These are phyloP conservation scores for Callyntrura sp. DNA, from an alignment of 2,888 invertebrate species.

Conservation along the genomic window DNA sequence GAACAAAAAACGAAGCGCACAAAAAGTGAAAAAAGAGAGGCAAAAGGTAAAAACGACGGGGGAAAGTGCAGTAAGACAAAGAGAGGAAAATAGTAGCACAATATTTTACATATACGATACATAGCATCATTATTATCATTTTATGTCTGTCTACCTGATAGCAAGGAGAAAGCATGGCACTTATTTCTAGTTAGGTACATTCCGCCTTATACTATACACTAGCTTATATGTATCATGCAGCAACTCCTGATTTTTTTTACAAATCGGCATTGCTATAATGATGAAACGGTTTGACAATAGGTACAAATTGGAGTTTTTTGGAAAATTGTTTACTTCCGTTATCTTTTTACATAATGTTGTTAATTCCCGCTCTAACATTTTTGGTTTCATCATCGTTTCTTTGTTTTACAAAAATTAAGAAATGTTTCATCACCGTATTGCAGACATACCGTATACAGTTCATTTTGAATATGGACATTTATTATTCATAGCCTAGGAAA, in stretches of 20 bases:
- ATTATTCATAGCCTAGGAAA: too few relatives aligned
- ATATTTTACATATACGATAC: conserved; percentile 18
- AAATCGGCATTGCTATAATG: not conserved
- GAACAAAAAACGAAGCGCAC: not conserved
- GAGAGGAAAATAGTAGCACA: too few relatives aligned
- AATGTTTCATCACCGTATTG: too few relatives aligned
- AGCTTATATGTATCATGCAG: conserved; percentile 36
- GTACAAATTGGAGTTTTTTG: conserved; percentile 53
- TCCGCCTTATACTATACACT: not conserved
- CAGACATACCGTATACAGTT: too few relatives aligned
- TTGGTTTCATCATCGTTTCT: too few relatives aligned
- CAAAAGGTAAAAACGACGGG: not conserved
- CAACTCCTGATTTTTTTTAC: conserved; percentile 41
- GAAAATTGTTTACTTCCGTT: not conserved
- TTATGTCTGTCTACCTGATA: not conserved
- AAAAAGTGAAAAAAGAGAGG: not conserved
- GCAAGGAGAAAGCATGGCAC: too few relatives aligned
- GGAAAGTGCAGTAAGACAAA: too few relatives aligned
- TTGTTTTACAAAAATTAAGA: too few relatives aligned
- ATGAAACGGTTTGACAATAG: conserved; percentile 28
- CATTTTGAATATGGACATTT: too few relatives aligned
- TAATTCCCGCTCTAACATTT: not conserved
- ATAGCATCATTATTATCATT: not conserved
- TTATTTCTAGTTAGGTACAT: not conserved
- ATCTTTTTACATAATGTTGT: not conserved